phyloP scores from a whole-genome alignment of 2,797 vertebrate genomes.

The Notoglanidium macrostoma region DNA sequence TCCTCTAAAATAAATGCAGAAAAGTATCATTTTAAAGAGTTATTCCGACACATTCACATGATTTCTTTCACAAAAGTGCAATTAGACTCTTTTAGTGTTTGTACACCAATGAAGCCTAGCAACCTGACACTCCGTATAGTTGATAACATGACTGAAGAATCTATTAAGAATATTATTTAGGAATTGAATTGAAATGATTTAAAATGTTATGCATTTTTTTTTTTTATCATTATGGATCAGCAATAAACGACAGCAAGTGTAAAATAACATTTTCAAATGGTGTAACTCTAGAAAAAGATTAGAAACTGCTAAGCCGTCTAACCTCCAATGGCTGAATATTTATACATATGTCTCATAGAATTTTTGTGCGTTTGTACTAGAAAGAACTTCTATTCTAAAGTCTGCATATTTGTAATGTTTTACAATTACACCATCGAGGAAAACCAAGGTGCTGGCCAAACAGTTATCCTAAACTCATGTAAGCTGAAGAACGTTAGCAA shows the following conservation, averaged over 20 bases:
- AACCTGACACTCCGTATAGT: neutral
- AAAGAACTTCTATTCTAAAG: neutral
- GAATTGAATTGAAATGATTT: neutral
- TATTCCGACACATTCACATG: no score
- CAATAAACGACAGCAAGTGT: neutral
- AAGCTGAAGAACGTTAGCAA: neutral
- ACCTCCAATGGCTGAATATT: no score
- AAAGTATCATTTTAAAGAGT: neutral
- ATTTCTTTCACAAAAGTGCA: neutral
- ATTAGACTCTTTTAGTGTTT: neutral
- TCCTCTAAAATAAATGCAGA: conserved; percentile 64
- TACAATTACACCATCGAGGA: neutral
- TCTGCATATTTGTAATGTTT: neutral
- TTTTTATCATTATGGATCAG: neutral
- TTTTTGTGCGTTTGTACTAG: no score
- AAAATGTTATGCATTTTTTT: neutral
- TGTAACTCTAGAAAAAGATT: neutral
- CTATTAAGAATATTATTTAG: neutral
- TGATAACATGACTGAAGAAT: neutral
- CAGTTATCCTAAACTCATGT: neutral
- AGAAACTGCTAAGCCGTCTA: no score
- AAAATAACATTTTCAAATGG: neutral
- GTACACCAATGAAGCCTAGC: neutral
- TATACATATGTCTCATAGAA: neutral
- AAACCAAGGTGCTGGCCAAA: neutral